Percentiles rank a stretch among this genome's conserved stretches.
phyloP scores from a whole-genome alignment of 2,888 invertebrate species.

The Lamproptera curius region DNA sequence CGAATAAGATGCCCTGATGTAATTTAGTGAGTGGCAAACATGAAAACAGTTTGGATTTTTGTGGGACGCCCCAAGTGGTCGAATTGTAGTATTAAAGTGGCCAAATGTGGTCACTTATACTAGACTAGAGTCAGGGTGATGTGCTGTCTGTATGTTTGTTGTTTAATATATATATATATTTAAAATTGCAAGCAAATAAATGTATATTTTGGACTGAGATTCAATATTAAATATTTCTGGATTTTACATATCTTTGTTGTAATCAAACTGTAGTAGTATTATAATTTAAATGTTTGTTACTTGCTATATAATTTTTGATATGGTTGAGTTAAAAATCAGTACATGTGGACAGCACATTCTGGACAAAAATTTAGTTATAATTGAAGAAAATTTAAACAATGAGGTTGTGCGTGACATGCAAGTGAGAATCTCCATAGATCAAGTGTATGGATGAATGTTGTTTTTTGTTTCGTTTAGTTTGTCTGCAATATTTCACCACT shows the following conservation, averaged over 20 bases:
- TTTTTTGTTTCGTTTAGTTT: constrained; percentile 25
- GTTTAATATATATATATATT: too few species aligned
- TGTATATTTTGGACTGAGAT: too few species aligned
- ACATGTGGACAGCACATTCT: constrained; percentile 18
- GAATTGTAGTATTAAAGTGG: constrained; percentile 17
- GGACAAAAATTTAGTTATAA: constrained; percentile 22
- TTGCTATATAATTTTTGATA: not conserved
- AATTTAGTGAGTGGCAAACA: constrained; percentile 14
- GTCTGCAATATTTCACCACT: constrained; percentile 18
- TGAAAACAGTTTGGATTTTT: constrained; percentile 12
- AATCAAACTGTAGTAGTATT: not conserved
- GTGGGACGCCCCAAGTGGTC: constrained; percentile 11
- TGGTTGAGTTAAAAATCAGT: not conserved
- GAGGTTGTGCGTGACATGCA: constrained; percentile 59
- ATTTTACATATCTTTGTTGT: too few species aligned
- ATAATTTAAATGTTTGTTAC: not conserved
- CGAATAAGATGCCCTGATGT: too few species aligned
- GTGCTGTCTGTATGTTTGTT: constrained; percentile 10
- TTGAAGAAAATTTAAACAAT: constrained; percentile 29
- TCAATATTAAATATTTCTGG: too few species aligned
- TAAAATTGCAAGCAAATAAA: too few species aligned
- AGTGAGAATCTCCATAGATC: constrained; percentile 34
- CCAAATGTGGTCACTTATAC: constrained; percentile 5
- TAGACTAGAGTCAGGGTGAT: constrained; percentile 3
- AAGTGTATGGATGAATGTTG: constrained; percentile 28